A percentile compares a stretch with the other conserved stretches of the same genome.
These are phyloP conservation scores for Coreoperca whiteheadi DNA, from an alignment of 2,113 vertebrate species.

Conservation along the genomic window DNA sequence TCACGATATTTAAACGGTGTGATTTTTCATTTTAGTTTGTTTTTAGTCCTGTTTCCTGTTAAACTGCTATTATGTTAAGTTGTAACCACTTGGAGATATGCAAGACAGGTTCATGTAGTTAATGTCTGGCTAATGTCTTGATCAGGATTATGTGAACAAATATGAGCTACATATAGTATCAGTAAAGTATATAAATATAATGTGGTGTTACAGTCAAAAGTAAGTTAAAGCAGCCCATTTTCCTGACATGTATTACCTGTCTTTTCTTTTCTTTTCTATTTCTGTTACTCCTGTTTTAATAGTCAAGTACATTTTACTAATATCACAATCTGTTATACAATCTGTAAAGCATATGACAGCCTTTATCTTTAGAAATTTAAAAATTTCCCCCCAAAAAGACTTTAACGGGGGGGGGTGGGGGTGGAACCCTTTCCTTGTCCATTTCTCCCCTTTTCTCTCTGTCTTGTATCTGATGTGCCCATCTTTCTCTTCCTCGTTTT, in stretches of 20 bases:
- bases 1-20: not conserved
- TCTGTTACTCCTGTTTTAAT: not conserved
- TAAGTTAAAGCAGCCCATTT: not conserved
- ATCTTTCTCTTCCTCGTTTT: not conserved
- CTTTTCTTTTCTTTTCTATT: not conserved
- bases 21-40: not conserved
- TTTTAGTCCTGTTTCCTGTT: slow-evolving; percentile 8
- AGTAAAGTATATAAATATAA: not conserved
- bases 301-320: not conserved
- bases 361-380: too few relatives aligned
- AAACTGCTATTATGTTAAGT: not conserved
- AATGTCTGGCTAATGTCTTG: not conserved
- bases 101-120: too few relatives aligned
- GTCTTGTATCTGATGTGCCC: not conserved
- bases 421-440: not conserved
- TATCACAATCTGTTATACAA: not conserved
- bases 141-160: not conserved
- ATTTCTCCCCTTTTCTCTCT: not conserved
- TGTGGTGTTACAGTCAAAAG: not conserved
- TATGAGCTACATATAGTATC: not conserved
- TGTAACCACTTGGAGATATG: not conserved
- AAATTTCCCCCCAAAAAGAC: not conserved
- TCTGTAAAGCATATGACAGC: too few relatives aligned
- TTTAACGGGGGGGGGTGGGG: too few relatives aligned
- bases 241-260: not conserved